phyloP scores from a whole-genome alignment of 2,797 vertebrate genomes.

The Gambelia wislizenii region DNA sequence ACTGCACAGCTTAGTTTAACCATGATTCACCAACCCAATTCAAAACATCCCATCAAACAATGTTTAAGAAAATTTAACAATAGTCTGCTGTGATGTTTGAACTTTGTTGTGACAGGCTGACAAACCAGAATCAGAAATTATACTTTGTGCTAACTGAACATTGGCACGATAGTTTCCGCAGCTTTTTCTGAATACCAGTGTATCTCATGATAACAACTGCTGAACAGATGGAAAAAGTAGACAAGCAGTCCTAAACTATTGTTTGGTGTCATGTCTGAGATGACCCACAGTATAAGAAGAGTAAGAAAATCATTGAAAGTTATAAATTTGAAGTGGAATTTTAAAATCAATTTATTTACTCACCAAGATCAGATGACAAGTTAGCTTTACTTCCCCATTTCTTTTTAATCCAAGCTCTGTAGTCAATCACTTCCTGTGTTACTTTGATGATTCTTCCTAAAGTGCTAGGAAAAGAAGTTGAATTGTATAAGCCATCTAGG shows the following conservation, averaged over 20 bases:
- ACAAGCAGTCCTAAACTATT: neutral
- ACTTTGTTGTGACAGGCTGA: neutral
- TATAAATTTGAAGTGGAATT: conserved; percentile 16
- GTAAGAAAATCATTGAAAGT: neutral
- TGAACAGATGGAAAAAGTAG: neutral
- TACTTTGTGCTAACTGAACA: neutral
- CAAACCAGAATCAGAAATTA: neutral
- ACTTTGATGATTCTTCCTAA: conserved; percentile 96
- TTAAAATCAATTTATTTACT: conserved; percentile 57
- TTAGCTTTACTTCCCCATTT: conserved; percentile 90
- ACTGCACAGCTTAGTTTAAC: neutral
- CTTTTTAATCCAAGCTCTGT: conserved; percentile 96
- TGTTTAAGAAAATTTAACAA: neutral
- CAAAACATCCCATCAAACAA: neutral
- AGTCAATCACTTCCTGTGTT: conserved; percentile 96
- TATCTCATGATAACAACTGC: neutral
- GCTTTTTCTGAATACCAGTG: neutral
- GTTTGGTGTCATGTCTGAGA: neutral
- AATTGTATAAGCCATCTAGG: conserved; percentile 17
- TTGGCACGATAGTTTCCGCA: neutral
- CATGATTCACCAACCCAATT: neutral
- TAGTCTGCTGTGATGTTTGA: neutral
- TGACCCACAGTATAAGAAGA: neutral
- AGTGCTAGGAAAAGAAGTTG: conserved; percentile 82
- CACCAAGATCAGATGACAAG: conserved; percentile 84